Base-by-base conservation (phyloP, 2,888 invertebrate genomes). In the Eupithecia inturbata region DNA sequence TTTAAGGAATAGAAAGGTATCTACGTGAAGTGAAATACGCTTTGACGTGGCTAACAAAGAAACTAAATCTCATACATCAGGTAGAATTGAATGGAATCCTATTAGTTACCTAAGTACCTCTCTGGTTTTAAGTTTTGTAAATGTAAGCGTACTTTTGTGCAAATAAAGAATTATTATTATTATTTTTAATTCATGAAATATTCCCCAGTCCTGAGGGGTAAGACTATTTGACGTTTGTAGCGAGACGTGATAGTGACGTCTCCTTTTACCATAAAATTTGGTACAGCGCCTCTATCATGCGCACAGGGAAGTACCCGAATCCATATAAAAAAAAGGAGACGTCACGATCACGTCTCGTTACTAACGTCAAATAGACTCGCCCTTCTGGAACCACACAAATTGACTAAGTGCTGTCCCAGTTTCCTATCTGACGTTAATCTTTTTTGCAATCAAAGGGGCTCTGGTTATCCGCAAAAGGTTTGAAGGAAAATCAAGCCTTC, bases 391-490 rank as follows among this genome's bases (percentile, higher is more conserved):
- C 66, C 74, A 45, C 68, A 74, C 68, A 68, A 73, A 71, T 74
- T 71, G 71, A 66, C 60, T 71, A 60, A 74, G 74, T 69, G 66
- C 60, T 63, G 74, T 71, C 66, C 71, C 66, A 71, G 68, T 74
- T 73, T 53, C 60, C 60, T 60, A 62, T 69, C 70, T 67, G 77
- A 75, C 74, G 76, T 66, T 77, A 76, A 76, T 79, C 78, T 76
- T 77, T 72, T 74, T 76, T 71, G 64, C 73, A 68, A 75, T 77
- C 76, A 80, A 80, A 78, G 77, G 68, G 57, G 76, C 72, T 53
- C 53, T 57, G 67, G 64, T 71, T 75, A 72, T 74, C 75, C 67
- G 67, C 57, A 73, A 68, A 72, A 73, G 68, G 66, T 75, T 75
- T 64, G 63, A 45, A 70, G 67, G 72, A 64, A 63, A 72, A 75